A percentile compares a stretch with the other conserved stretches of the same genome.
These are phyloP conservation scores for Chaitophorus viminalis DNA, from an alignment of 2,888 invertebrate species.

Conservation along the genomic window DNA sequence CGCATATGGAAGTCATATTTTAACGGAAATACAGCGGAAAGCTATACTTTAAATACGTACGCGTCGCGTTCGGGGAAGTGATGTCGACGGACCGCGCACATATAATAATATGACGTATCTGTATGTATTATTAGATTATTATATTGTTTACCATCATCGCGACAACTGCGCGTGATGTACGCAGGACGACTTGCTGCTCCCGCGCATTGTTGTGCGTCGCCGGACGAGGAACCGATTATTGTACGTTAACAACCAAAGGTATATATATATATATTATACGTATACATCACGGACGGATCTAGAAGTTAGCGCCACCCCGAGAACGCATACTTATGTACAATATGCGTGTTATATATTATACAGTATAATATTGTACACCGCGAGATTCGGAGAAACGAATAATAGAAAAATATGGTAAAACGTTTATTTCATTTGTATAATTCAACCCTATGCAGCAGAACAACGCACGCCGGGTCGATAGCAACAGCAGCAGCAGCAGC, in stretches of 20 bases:
- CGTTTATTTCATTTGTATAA: neutral
- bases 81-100: too few species aligned
- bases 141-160: too few species aligned
- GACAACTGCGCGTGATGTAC: too few species aligned
- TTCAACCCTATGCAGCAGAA: neutral
- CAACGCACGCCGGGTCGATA: neutral
- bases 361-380: neutral
- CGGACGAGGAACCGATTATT: neutral
- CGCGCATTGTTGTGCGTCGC: too few species aligned
- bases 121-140: too few species aligned
- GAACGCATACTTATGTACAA: neutral
- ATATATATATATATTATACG: too few species aligned
- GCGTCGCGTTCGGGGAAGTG: too few species aligned
- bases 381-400: constrained; percentile 4
- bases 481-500: neutral
- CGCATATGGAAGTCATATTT: neutral
- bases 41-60: neutral
- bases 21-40: neutral
- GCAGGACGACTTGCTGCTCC: too few species aligned
- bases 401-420: neutral
- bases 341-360: too few species aligned
- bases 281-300: too few species aligned
- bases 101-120: too few species aligned
- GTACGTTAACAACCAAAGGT: too few species aligned
- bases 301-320: neutral